These are phyloP conservation scores for Acrocephalus kingi DNA, from an alignment of 2,113 vertebrate species.

Conservation along the genomic window DNA sequence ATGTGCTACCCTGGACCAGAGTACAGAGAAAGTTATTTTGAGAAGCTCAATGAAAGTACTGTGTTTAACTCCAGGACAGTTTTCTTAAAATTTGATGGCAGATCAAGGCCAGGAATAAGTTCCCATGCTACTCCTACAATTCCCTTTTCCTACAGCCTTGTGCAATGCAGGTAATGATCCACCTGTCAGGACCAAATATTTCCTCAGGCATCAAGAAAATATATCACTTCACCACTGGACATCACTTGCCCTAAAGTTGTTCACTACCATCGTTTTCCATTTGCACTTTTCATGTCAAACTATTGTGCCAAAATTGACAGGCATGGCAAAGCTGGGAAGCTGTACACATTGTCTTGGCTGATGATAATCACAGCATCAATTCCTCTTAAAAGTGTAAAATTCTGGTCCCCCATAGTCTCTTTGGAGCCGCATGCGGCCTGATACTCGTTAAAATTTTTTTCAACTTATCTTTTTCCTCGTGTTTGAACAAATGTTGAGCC, in stretches of 20 bases:
- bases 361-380: not conserved
- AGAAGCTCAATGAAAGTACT: not conserved
- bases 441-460: slow-evolving; percentile 9
- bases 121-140: not conserved
- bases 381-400: slow-evolving; percentile 9
- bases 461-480: not conserved
- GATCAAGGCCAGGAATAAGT: not conserved
- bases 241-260: not conserved
- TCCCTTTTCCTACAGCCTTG: not conserved
- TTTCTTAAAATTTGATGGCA: not conserved
- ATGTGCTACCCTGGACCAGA: not conserved
- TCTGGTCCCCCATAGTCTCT: not conserved
- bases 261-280: not conserved
- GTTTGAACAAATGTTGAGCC: slow-evolving; percentile 31
- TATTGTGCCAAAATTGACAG: slow-evolving; percentile 23
- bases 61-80: not conserved
- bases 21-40: not conserved
- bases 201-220: slow-evolving; percentile 13
- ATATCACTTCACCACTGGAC: not conserved
- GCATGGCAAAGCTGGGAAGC: not conserved
- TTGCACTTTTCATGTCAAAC: not conserved
- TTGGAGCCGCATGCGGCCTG: not conserved
- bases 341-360: not conserved
- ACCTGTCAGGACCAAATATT: not conserved
- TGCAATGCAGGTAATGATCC: not conserved